A percentile compares a stretch with the other conserved stretches of the same genome.
Evolutionary conservation across 2,113 vertebrate species (phyloP).

Genomic region (Rhegmatorhina hoffmannsi): DNA sequence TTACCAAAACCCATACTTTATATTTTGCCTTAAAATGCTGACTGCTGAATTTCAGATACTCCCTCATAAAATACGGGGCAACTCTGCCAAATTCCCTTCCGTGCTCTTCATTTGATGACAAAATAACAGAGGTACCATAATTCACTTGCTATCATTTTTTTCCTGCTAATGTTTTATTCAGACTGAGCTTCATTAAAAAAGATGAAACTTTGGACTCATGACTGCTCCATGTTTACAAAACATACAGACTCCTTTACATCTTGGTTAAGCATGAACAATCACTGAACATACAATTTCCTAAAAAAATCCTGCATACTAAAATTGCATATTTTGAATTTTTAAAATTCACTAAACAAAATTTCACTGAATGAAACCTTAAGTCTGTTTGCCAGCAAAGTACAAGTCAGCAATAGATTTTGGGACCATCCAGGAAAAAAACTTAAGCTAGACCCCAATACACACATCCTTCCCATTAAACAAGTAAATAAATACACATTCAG

Average conservation of each 20-base stretch:
- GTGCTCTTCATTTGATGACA: background rate
- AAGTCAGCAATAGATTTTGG: conserved; percentile 32
- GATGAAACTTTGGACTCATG: conserved; percentile 69
- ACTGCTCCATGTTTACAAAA: conserved; percentile 72
- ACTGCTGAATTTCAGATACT: background rate
- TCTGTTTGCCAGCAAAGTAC: conserved; percentile 56
- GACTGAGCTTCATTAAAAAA: conserved; percentile 62
- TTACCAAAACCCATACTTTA: background rate
- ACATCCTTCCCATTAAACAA: conserved; percentile 24
- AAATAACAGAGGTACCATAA: conserved; percentile 33
- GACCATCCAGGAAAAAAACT: background rate
- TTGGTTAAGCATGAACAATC: conserved; percentile 27
- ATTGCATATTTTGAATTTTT: conserved; percentile 59
- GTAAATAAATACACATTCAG: conserved; percentile 34
- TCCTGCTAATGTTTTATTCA: conserved; percentile 61
- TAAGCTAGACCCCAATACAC: background rate
- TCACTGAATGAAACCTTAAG: conserved; percentile 56
- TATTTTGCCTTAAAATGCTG: background rate
- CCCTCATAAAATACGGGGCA: background rate
- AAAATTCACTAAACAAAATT: conserved; percentile 50
- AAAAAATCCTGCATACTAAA: conserved; percentile 49
- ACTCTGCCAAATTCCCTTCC: background rate
- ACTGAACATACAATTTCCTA: conserved; percentile 31
- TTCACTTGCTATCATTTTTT: conserved; percentile 46
- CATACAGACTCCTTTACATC: conserved; percentile 59